These are phyloP conservation scores for Tetragnatha montana DNA, from an alignment of 2,888 invertebrate species.

Conservation along the genomic window DNA sequence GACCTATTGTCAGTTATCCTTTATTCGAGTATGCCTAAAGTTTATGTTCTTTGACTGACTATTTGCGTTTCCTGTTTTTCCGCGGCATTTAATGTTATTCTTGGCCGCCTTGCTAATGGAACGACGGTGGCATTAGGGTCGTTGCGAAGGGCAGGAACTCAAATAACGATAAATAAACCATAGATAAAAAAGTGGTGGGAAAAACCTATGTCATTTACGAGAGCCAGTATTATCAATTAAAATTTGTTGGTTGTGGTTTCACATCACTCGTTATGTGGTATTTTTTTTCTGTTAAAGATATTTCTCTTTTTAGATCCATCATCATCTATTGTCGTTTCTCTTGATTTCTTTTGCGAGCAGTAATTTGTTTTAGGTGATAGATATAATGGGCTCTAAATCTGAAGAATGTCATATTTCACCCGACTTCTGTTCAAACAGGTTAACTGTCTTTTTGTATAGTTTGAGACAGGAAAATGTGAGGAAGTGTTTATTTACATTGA, in stretches of 20 bases:
- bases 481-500: too few relatives aligned
- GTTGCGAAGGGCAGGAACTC: conserved; percentile 4
- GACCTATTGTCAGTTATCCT: too few relatives aligned
- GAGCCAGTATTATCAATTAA: conserved; percentile 49
- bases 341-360: too few relatives aligned
- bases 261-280: neutral
- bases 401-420: too few relatives aligned
- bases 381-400: too few relatives aligned
- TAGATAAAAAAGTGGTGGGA: conserved; percentile 26
- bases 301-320: neutral
- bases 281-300: neutral
- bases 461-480: too few relatives aligned
- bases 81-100: conserved; percentile 4
- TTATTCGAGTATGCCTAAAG: neutral
- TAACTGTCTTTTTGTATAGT: too few relatives aligned
- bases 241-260: conserved; percentile 39
- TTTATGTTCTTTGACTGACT: neutral
- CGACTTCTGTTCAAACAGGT: too few relatives aligned
- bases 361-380: too few relatives aligned
- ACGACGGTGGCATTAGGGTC: neutral
- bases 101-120: conserved; percentile 16
- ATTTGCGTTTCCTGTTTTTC: conserved; percentile 52
- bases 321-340: neutral
- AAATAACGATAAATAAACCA: conserved; percentile 20
- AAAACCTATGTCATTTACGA: conserved; percentile 4